A percentile compares a stretch with the other conserved stretches of the same genome.
Evolutionary conservation across 2,797 vertebrate species (phyloP).

Genomic region (Onychomys leucogaster): DNA sequence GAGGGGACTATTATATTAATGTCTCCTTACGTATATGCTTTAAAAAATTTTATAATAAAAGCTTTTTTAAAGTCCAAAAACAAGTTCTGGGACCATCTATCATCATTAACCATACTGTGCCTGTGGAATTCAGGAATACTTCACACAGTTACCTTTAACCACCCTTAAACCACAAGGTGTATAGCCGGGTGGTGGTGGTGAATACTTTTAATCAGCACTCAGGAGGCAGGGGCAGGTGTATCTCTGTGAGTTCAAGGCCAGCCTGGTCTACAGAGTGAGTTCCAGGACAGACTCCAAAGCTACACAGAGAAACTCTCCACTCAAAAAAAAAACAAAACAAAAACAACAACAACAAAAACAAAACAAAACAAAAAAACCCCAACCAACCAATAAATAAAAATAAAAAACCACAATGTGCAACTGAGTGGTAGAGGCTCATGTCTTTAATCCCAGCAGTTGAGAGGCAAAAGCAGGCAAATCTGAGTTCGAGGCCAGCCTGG

Average conservation of each 20-base stretch:
- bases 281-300: not conserved
- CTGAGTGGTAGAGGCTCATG: not conserved
- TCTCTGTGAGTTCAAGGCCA: not conserved
- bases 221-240: not conserved
- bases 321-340: not conserved
- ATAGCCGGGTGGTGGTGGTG: not conserved
- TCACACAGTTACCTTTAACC: not conserved
- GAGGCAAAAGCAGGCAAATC: not conserved
- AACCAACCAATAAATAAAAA: no score
- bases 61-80: not conserved
- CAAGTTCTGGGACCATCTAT: not conserved
- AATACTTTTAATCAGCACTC: no score
- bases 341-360: no score
- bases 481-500: not conserved
- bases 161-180: not conserved
- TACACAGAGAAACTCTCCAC: not conserved
- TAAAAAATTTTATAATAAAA: constrained; percentile 21
- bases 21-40: not conserved
- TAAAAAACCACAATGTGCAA: no score
- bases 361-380: no score
- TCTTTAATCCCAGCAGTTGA: not conserved
- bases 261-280: not conserved
- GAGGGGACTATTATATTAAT: not conserved
- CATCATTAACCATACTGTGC: not conserved
- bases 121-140: not conserved